phyloP scores from a whole-genome alignment of 2,888 invertebrate species.

The Ennomos fuscantarius region DNA sequence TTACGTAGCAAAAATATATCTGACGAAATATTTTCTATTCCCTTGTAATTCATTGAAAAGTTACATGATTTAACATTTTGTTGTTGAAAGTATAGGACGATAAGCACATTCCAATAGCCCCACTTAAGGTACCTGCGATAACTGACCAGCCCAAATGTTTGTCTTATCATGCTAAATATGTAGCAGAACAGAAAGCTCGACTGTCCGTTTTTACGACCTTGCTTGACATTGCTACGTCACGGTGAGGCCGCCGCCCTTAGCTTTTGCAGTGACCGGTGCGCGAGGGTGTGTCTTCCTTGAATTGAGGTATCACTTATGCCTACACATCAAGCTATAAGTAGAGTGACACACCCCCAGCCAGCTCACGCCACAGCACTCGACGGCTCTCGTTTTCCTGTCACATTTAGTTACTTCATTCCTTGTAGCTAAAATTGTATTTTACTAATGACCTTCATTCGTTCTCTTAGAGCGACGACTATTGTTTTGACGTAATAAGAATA shows the following conservation, averaged over 20 bases:
- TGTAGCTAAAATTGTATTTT: conserved; percentile 13
- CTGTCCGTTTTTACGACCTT: conserved; percentile 7
- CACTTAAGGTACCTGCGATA: too few relatives aligned
- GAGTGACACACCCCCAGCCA: conserved; percentile 25
- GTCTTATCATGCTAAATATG: too few relatives aligned
- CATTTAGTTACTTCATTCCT: conserved; percentile 13
- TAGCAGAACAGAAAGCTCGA: neutral
- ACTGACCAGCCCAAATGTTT: too few relatives aligned
- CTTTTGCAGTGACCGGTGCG: neutral
- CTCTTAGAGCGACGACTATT: neutral
- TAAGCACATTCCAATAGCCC: too few relatives aligned
- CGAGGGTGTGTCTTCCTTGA: conserved; percentile 30
- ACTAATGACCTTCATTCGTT: conserved; percentile 15
- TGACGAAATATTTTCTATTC: neutral
- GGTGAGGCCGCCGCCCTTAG: neutral
- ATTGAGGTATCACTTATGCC: conserved; percentile 10
- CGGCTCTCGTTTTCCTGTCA: conserved; percentile 9
- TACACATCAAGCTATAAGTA: conserved; percentile 7
- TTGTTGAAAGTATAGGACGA: too few relatives aligned
- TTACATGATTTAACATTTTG: too few relatives aligned
- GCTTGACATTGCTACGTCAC: conserved; percentile 20
- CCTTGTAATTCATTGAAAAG: neutral
- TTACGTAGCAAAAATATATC: neutral
- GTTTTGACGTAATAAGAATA: neutral
- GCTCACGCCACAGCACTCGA: conserved; percentile 18